Percentiles rank a stretch among this genome's conserved stretches.
These are phyloP conservation scores for Marmota flaviventris DNA, from an alignment of 2,113 vertebrate genomes.

Conservation along the genomic window DNA sequence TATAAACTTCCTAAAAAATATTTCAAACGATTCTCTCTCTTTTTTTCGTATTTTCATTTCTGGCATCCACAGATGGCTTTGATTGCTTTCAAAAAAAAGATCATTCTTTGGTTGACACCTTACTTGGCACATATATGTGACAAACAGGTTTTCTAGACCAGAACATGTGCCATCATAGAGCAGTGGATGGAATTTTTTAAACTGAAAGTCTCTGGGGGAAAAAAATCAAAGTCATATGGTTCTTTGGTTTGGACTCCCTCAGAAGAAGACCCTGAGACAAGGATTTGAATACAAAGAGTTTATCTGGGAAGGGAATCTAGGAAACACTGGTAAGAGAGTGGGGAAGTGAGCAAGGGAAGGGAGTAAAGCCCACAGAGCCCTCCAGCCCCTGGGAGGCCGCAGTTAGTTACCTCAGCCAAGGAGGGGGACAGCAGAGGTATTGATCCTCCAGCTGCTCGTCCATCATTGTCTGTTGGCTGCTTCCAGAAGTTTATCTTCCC, in stretches of 20 bases:
- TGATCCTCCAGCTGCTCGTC: no score
- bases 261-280: neutral
- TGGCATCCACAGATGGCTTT: neutral
- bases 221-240: neutral
- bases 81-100: neutral
- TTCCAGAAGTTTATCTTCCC: neutral
- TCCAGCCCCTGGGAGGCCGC: neutral
- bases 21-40: neutral
- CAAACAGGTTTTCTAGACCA: neutral
- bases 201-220: neutral
- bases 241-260: neutral
- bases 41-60: neutral
- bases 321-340: neutral
- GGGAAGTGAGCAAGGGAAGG: rapidly evolving
- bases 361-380: neutral
- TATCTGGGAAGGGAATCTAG: neutral
- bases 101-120: neutral
- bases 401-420: neutral
- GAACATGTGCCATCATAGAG: neutral
- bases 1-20: conserved; percentile 18
- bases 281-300: neutral
- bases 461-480: neutral
- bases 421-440: rapidly evolving
- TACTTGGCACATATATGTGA: neutral
- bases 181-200: neutral